Base-by-base conservation (phyloP, 1,140 invertebrate species). In the Drosophila subobscura region DNA sequence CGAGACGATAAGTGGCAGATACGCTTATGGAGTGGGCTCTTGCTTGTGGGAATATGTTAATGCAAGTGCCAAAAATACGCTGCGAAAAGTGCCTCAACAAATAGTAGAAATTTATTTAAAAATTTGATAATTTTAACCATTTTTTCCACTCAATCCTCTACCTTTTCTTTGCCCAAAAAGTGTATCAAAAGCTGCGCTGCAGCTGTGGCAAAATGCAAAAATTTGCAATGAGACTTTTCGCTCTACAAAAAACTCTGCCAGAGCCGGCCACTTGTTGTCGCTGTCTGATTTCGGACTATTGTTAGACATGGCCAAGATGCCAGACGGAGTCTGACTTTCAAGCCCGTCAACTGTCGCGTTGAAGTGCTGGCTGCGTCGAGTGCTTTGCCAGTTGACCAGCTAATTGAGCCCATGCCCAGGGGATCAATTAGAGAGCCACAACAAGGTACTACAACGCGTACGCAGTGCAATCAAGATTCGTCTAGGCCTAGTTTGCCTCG, bases 371-470 rank as follows among this genome's bases (percentile, higher is more conserved):
- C 57, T 57, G 29, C 46, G 46, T 55, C 46, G 66, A 66, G 53
- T 77, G 45, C 16, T 64, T 72, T 72, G 66, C 66, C 66, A 68
- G 63, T 33, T 68, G 51, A 27, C 63, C 64, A 68, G 77, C 80
- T 88, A 86, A 81, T 86, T 86, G 83, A 56, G 72, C 59, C 72
- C 74, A 88, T 63, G 78, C 81, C 83, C 74, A 75, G 83, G 83
- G 81, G 81, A 86, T 75, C 81, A 86, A 86, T 86, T 86, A 86
- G 75, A 56, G 40, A 72, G 58, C 16, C 57, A 50, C 40, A 27
- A 12, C 22, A 41, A 29, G 59, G 33, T 37, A 37, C 33, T 2
- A 37, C 33, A 4, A 12, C 8, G 33, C 10, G 60, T 58, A 20
- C 16, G 16, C 16, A 74, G 60, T 65, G 71, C 72, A 74, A 49